Evolutionary conservation across 2,888 invertebrate species (phyloP).

Genomic region (Temnothorax ravouxi): DNA sequence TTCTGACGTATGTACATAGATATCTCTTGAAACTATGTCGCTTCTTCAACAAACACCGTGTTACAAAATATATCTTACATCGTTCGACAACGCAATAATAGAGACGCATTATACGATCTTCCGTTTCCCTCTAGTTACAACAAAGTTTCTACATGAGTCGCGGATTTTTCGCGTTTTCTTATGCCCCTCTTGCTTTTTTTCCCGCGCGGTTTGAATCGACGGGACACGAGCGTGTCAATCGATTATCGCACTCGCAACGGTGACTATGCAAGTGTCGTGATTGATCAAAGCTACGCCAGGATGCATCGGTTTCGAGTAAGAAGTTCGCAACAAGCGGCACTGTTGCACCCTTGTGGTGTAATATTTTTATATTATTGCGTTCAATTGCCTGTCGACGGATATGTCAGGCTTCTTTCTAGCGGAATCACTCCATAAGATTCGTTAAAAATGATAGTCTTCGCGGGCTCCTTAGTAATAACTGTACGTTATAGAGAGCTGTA

Average conservation of each 20-base stretch:
- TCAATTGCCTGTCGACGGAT: slow-evolving; percentile 37
- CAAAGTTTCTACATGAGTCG: slow-evolving; percentile 10
- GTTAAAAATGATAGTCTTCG: background rate
- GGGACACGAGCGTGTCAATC: slow-evolving; percentile 61
- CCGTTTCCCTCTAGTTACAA: slow-evolving; percentile 34
- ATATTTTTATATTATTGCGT: slow-evolving; percentile 39
- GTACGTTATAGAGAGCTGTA: background rate
- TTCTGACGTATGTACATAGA: background rate
- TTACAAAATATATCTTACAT: slow-evolving; percentile 24
- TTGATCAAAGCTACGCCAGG: slow-evolving; percentile 52
- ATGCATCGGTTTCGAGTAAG: slow-evolving; percentile 33
- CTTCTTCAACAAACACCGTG: background rate
- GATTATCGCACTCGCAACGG: slow-evolving; percentile 60
- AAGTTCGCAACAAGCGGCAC: slow-evolving; percentile 33
- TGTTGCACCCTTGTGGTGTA: slow-evolving; percentile 14
- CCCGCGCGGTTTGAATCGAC: slow-evolving; percentile 39
- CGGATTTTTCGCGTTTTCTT: slow-evolving; percentile 33
- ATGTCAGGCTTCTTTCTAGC: slow-evolving; percentile 18
- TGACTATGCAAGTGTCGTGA: slow-evolving; percentile 59
- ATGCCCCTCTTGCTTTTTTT: background rate
- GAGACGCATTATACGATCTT: slow-evolving; percentile 36
- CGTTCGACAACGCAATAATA: slow-evolving; percentile 31
- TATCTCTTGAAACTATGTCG: slow-evolving; percentile 14
- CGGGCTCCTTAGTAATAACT: slow-evolving; percentile 12
- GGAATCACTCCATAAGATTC: slow-evolving; percentile 8